Base-by-base conservation (phyloP, 1,140 invertebrate species). In the Ptiloglossa arizonensis region DNA sequence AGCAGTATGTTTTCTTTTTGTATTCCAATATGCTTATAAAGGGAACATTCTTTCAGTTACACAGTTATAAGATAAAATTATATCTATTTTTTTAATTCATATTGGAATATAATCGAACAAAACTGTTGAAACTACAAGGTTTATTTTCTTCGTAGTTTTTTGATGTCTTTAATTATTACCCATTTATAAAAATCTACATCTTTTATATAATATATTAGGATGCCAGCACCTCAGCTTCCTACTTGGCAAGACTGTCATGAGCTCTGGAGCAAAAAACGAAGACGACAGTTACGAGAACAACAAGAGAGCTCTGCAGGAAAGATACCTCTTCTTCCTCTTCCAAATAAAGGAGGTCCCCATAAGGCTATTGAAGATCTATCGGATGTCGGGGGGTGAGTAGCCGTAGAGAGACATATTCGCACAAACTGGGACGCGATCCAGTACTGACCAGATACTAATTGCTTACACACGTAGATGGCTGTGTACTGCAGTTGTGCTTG, bases 161-260 rank as follows among this genome's bases (percentile, higher is more conserved):
- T 66, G 13, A 68, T 38, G 29, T 62, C 1, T 24, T 29, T 13
- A 0, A 44, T 24, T 17, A 17, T 48, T 48, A 15, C 2, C 41
- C 38, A 19, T 32, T 80, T 5, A 32, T 81, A 54, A 81, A n/a
- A 64, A 66, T 6, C 8, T 70, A 2, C 46, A 62, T 71, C 17
- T 62, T 29, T 66, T 66, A 29, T 11, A 35, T 50, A 9, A 78
- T 67, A 70, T 73, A 80, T 77, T 92, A 98, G 97, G 91, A 97
- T 97, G 95, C 94, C 95, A 70, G 95, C 95, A 22, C 96, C 96
- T 15, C 94, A 96, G 87, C 91, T 99, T 78, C 99, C 99, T 1
- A 97, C 96, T 35, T 97, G 97, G 95, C 98, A 99, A 94, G 99
- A 99, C 93, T 99, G 99, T 92, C 99, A 99, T 93, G 99, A 99